phyloP scores from a whole-genome alignment of 2,888 invertebrate genomes.

The Odiellus spinosus region DNA sequence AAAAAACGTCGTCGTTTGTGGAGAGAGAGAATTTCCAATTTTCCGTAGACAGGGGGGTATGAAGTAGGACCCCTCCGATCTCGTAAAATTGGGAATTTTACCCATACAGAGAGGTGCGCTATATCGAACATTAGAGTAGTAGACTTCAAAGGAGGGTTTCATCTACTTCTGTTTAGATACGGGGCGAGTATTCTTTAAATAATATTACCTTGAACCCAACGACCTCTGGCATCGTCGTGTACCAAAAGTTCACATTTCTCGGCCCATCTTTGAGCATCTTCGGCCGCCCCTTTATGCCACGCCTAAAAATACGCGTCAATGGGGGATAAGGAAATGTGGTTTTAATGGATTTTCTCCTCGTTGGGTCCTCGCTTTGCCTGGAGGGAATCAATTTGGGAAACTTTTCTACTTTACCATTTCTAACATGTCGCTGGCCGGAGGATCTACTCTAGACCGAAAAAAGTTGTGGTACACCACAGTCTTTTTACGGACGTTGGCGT shows the following conservation, averaged over 20 bases:
- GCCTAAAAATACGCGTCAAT: slow-evolving; percentile 35
- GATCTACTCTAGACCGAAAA: slow-evolving; percentile 54
- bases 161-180: too few relatives aligned
- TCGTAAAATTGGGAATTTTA: background rate
- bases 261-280: slow-evolving; percentile 56
- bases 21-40: too few relatives aligned
- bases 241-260: slow-evolving; percentile 49
- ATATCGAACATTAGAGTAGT: too few relatives aligned
- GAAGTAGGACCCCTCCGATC: too few relatives aligned
- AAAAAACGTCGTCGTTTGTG: too few relatives aligned
- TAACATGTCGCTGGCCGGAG: slow-evolving; percentile 62
- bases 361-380: too few relatives aligned
- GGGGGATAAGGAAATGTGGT: background rate
- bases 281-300: slow-evolving; percentile 54
- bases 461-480: slow-evolving; percentile 60
- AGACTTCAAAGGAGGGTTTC: background rate
- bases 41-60: too few relatives aligned
- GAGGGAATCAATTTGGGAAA: background rate
- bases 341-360: too few relatives aligned
- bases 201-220: slow-evolving; percentile 37
- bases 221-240: slow-evolving; percentile 49
- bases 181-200: too few relatives aligned
- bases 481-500: slow-evolving; percentile 38
- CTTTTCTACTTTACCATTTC: slow-evolving; percentile 43
- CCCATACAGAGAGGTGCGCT: too few relatives aligned